phyloP scores from a whole-genome alignment of 1,140 invertebrate species.

The Chrysopa pallens region DNA sequence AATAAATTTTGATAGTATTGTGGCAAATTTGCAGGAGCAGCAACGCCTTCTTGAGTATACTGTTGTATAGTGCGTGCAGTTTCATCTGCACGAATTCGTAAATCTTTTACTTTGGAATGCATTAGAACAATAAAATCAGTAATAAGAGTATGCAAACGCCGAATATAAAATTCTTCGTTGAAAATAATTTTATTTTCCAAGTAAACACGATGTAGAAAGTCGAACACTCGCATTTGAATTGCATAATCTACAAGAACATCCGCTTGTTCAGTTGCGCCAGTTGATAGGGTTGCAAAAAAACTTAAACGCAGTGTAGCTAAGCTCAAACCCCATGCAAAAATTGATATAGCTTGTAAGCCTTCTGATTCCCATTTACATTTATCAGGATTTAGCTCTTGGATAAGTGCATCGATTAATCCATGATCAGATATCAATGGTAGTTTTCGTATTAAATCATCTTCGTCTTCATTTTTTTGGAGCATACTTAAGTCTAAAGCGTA shows the following conservation, averaged over 20 bases:
- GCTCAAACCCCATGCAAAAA: slow-evolving; percentile 63
- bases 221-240: slow-evolving; percentile 63
- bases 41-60: slow-evolving; percentile 64
- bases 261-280: slow-evolving; percentile 44
- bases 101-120: slow-evolving; percentile 77
- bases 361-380: slow-evolving; percentile 37
- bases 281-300: slow-evolving; percentile 20
- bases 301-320: slow-evolving; percentile 55
- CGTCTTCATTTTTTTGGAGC: slow-evolving; percentile 40
- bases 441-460: slow-evolving; percentile 45
- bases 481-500: slow-evolving; percentile 73
- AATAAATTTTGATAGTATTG: slow-evolving; percentile 73
- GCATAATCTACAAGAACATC: slow-evolving; percentile 56
- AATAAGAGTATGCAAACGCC: slow-evolving; percentile 66
- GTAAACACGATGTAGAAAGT: slow-evolving; percentile 52
- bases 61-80: slow-evolving; percentile 63
- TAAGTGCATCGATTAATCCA: slow-evolving; percentile 35
- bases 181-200: slow-evolving; percentile 50
- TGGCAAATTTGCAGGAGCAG: slow-evolving; percentile 53
- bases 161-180: slow-evolving; percentile 67
- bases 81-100: slow-evolving; percentile 74
- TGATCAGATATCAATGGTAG: slow-evolving; percentile 54
- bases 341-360: slow-evolving; percentile 49
- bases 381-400: slow-evolving; percentile 31
- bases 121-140: slow-evolving; percentile 87